Evolutionary conservation across 2,797 vertebrate species (phyloP).

Genomic region (Discoglossus pictus): DNA sequence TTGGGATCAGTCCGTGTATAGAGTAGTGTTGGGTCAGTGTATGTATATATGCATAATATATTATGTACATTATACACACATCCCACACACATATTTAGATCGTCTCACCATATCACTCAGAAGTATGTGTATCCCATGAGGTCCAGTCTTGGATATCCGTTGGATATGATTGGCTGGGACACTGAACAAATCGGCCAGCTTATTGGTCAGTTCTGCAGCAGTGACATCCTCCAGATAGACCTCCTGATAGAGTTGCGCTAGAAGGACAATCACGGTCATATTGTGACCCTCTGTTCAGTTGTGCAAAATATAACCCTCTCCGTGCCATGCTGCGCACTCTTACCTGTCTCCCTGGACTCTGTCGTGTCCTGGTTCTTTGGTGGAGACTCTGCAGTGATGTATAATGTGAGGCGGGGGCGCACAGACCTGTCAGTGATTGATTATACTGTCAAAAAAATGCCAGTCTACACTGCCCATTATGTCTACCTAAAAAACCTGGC

Average conservation of each 20-base stretch:
- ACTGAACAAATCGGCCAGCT: conserved; percentile 54
- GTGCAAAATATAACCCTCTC: neutral
- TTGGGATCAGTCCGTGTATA: no score
- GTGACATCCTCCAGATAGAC: conserved; percentile 59
- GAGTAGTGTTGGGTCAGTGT: no score
- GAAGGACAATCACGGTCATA: no score
- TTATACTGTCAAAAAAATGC: no score
- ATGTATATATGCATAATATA: no score
- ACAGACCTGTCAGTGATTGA: conserved; percentile 43
- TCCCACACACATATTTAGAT: no score
- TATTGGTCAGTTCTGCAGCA: conserved; percentile 52
- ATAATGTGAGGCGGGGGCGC: conserved; percentile 49
- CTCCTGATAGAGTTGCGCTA: conserved; percentile 56
- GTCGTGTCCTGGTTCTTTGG: conserved; percentile 9
- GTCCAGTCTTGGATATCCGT: conserved; percentile 51
- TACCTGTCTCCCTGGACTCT: conserved; percentile 42
- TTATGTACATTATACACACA: no score
- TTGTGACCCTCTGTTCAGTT: neutral
- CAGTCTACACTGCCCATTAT: no score
- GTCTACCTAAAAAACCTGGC: no score
- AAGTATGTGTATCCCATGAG: conserved; percentile 55
- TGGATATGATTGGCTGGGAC: conserved; percentile 57
- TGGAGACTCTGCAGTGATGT: conserved; percentile 46
- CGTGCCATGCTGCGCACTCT: conserved; percentile 5
- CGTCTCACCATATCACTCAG: conserved; percentile 58